Conservation (phyloP, 2,888 invertebrate species). For the Heterodera filipjevi region DNA sequence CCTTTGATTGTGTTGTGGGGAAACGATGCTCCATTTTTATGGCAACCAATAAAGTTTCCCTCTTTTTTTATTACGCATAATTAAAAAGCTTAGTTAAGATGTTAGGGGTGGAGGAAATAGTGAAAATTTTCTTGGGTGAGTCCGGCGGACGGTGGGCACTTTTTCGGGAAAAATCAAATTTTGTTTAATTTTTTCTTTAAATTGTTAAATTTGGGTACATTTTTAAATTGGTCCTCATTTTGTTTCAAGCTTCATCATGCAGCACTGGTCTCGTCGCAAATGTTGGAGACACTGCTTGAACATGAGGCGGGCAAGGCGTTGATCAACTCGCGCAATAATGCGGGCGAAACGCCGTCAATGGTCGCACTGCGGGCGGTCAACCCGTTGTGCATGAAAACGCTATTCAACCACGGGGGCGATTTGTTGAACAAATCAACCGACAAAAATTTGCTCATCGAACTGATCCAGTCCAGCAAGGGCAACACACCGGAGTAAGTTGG, state of each 20-base stretch:
- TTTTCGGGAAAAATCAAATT: no score
- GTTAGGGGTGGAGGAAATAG: no score
- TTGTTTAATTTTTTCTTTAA: no score
- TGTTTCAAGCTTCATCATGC: slow-evolving; percentile 77
- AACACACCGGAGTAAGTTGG: slow-evolving; percentile 53
- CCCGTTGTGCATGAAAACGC: slow-evolving; percentile 52
- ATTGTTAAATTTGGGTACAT: no score
- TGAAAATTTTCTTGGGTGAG: no score
- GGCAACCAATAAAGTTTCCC: no score
- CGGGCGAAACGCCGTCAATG: slow-evolving; percentile 87
- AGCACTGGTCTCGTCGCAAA: slow-evolving; percentile 81
- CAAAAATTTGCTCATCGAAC: slow-evolving; percentile 56
- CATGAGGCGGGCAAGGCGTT: slow-evolving; percentile 72
- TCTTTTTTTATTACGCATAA: no score
- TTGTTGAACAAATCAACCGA: slow-evolving; percentile 52
- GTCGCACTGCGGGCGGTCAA: slow-evolving; percentile 90
- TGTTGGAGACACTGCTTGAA: slow-evolving; percentile 56
- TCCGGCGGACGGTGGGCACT: no score
- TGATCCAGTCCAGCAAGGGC: slow-evolving; percentile 51
- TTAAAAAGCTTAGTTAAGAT: no score
- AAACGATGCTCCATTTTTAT: no score
- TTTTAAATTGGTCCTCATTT: no score
- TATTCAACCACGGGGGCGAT: slow-evolving; percentile 60
- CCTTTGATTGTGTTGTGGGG: no score
- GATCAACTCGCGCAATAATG: slow-evolving; percentile 85